Conservation (phyloP, 1,140 invertebrate species). For the Tachypleus tridentatus region DNA sequence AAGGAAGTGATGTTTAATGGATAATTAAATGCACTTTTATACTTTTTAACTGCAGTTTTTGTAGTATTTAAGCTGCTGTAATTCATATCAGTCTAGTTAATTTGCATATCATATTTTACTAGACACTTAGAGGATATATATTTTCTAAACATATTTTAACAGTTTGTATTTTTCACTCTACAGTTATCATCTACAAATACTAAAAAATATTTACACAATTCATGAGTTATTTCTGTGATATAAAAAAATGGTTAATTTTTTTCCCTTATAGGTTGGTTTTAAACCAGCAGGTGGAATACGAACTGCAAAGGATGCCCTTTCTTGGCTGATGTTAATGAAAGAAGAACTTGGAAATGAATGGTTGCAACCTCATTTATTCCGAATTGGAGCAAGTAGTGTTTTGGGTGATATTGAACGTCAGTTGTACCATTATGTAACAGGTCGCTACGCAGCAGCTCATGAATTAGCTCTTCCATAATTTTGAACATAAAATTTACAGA, state of each 20-base stretch:
- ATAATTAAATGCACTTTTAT: too few species aligned
- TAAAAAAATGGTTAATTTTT: constrained; percentile 18
- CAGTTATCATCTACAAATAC: background rate
- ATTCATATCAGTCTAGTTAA: background rate
- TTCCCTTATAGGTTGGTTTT: constrained; percentile 62
- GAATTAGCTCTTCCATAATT: too few species aligned
- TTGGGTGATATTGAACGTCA: constrained; percentile 61
- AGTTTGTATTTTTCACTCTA: background rate
- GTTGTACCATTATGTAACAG: constrained; percentile 38
- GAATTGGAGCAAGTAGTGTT: constrained; percentile 87
- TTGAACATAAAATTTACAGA: too few species aligned
- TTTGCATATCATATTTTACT: too few species aligned
- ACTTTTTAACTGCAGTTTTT: constrained; percentile 1
- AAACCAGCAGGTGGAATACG: constrained; percentile 95
- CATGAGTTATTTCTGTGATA: background rate
- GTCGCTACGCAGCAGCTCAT: constrained; percentile 21
- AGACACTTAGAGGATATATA: too few species aligned
- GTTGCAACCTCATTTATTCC: constrained; percentile 68
- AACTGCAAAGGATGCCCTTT: constrained; percentile 68
- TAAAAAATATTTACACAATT: too few species aligned
- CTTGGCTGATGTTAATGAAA: constrained; percentile 76
- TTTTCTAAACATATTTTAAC: constrained; percentile 2
- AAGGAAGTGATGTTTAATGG: too few species aligned
- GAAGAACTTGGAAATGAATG: constrained; percentile 76
- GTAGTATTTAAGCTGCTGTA: constrained; percentile 4